Percentiles rank a stretch among this genome's conserved stretches.
These are phyloP conservation scores for Acanthurus lineatus DNA, from an alignment of 2,797 vertebrate species.

Conservation along the genomic window DNA sequence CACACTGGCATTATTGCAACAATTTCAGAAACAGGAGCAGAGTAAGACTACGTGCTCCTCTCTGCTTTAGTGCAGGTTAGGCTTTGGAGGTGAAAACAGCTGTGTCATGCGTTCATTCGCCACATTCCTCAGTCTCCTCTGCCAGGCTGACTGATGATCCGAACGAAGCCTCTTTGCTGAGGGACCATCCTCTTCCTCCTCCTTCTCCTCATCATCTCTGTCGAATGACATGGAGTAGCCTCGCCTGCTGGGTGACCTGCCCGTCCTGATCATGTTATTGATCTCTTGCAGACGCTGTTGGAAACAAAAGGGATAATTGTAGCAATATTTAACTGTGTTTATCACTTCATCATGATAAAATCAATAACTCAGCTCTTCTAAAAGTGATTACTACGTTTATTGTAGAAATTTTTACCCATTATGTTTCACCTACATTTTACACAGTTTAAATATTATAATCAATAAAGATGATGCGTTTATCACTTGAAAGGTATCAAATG, in stretches of 20 bases:
- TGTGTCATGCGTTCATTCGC: constrained; percentile 81
- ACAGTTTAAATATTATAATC: background rate
- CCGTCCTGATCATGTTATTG: constrained; percentile 88
- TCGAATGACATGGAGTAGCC: constrained; percentile 79
- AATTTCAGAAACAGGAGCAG: constrained; percentile 11
- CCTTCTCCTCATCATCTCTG: constrained; percentile 55
- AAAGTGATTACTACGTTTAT: no score
- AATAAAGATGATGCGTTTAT: background rate
- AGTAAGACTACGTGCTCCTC: background rate
- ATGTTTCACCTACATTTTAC: background rate
- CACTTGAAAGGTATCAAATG: constrained; percentile 37
- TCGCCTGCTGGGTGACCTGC: constrained; percentile 83
- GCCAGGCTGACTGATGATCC: constrained; percentile 83
- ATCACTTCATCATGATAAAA: background rate
- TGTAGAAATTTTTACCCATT: background rate
- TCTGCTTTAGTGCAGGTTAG: constrained; percentile 8
- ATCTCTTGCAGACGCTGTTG: constrained; percentile 88
- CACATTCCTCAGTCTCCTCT: constrained; percentile 85
- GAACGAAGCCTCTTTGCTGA: constrained; percentile 86
- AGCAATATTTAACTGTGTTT: background rate
- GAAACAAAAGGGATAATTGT: background rate
- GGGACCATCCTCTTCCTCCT: constrained; percentile 53
- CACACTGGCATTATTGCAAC: background rate
- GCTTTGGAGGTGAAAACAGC: background rate
- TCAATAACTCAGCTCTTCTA: background rate